Evolutionary conservation across 2,113 vertebrate species (phyloP).

Genomic region (Bambusicola thoracicus): DNA sequence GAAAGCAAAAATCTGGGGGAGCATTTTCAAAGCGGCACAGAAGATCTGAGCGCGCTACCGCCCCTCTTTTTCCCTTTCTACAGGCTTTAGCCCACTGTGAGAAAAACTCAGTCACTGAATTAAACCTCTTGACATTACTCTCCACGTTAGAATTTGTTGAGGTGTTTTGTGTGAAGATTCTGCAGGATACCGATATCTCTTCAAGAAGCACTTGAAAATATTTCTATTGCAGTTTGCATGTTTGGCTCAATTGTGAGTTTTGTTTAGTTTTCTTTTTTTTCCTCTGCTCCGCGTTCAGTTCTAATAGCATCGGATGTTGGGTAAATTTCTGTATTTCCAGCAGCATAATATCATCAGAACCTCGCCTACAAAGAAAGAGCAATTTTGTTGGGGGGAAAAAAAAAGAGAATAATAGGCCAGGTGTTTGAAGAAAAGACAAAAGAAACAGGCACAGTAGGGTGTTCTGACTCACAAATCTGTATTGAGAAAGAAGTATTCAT

Average conservation of each 20-base stretch:
- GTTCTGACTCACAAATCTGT: conserved; percentile 70
- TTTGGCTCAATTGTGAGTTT: neutral
- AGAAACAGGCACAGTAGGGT: conserved; percentile 69
- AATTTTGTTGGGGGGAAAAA: conserved; percentile 11
- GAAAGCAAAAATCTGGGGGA: neutral
- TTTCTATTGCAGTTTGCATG: neutral
- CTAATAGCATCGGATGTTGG: neutral
- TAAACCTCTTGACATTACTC: neutral
- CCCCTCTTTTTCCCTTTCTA: neutral
- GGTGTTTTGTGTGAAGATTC: neutral
- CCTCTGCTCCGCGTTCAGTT: neutral
- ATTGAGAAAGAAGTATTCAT: conserved; percentile 78
- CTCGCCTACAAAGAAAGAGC: conserved; percentile 50
- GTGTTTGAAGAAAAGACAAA: conserved; percentile 77
- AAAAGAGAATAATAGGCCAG: conserved; percentile 69
- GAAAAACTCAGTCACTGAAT: neutral
- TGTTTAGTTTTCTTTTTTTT: neutral
- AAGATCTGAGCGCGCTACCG: neutral
- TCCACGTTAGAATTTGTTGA: neutral
- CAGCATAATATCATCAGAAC: conserved; percentile 64
- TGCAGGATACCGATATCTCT: neutral
- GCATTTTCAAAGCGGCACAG: neutral
- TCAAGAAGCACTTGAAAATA: neutral
- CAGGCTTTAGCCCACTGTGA: neutral
- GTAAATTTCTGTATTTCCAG: conserved; percentile 46